phyloP scores from a whole-genome alignment of 2,888 invertebrate species.

The Nephrocerus scutellatus region DNA sequence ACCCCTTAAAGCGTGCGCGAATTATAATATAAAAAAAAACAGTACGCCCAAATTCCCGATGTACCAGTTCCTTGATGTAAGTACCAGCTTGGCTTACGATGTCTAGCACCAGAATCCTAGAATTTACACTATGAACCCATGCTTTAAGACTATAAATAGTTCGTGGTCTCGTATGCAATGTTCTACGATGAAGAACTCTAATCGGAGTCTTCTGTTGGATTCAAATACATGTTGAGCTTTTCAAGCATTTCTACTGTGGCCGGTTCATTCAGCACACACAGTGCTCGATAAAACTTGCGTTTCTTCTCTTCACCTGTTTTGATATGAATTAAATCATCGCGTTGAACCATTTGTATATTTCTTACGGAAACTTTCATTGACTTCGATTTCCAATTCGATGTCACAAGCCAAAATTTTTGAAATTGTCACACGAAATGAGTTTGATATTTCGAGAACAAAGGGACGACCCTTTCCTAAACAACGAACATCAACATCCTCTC shows the following conservation, averaged over 20 bases:
- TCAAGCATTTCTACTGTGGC: constrained; percentile 52
- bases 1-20: no score
- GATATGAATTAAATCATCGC: constrained; percentile 60
- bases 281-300: constrained; percentile 77
- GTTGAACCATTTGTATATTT: constrained; percentile 60
- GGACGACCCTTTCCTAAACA: constrained; percentile 89
- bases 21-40: no score
- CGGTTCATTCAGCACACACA: constrained; percentile 54
- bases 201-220: constrained; percentile 82
- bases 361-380: constrained; percentile 54
- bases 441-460: constrained; percentile 79
- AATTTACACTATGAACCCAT: constrained; percentile 49
- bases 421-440: constrained; percentile 56
- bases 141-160: constrained; percentile 62
- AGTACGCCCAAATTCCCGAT: constrained; percentile 93
- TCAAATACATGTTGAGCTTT: constrained; percentile 49
- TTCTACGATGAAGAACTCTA: constrained; percentile 79
- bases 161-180: constrained; percentile 62
- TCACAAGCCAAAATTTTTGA: constrained; percentile 49
- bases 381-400: constrained; percentile 54
- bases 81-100: constrained; percentile 85
- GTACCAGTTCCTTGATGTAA: constrained; percentile 95
- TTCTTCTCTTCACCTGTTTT: constrained; percentile 86
- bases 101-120: constrained; percentile 54
- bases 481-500: constrained; percentile 96